phyloP scores from a whole-genome alignment of 2,113 vertebrate genomes.

The Herpetotheres cachinnans region DNA sequence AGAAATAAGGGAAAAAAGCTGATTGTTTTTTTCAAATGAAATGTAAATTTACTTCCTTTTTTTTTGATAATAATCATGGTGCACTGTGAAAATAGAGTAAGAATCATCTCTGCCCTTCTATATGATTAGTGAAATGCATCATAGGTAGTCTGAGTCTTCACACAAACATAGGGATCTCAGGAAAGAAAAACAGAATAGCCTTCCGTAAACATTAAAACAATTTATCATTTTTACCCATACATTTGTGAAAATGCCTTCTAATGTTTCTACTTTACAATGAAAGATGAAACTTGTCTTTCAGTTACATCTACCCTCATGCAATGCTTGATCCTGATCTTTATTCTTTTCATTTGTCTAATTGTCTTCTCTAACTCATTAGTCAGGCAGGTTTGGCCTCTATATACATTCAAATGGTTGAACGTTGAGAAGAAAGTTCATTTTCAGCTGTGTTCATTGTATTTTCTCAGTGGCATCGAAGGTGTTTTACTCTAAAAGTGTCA shows the following conservation, averaged over 20 bases:
- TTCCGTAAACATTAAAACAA: background rate
- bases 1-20: background rate
- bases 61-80: background rate
- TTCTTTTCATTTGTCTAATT: background rate
- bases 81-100: background rate
- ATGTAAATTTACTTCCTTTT: background rate
- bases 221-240: background rate
- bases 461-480: background rate
- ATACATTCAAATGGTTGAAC: background rate
- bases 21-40: background rate
- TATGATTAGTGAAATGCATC: background rate
- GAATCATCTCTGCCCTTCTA: background rate
- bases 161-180: background rate
- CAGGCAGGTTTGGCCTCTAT: background rate
- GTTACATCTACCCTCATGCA: background rate
- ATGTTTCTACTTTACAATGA: background rate
- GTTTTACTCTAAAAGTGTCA: background rate
- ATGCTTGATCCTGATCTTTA: background rate
- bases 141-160: background rate
- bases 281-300: background rate
- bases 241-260: background rate
- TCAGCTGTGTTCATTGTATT: background rate
- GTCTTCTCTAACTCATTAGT: background rate
- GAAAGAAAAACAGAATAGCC: background rate
- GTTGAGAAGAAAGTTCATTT: background rate